Percentiles rank a stretch among this genome's conserved stretches.
Evolutionary conservation across 35 echinoderm and acorn worm species (phyloP).

Genomic region (Nesometra sesokonis): DNA sequence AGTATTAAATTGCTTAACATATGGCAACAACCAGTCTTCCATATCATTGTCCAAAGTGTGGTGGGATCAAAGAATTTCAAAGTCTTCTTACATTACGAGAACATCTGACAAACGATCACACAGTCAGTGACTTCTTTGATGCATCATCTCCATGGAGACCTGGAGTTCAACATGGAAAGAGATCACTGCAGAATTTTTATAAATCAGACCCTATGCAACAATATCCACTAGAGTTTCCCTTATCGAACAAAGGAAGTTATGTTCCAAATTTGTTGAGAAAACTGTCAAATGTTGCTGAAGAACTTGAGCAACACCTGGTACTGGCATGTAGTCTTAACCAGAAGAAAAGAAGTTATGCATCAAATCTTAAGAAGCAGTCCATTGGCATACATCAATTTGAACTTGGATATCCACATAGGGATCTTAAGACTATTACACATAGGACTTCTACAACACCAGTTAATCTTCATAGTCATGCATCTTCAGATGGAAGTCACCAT

Average conservation of each 20-base stretch:
- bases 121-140: neutral
- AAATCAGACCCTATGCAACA: neutral
- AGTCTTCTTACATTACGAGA: neutral
- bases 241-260: neutral
- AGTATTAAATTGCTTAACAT: no score
- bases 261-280: neutral
- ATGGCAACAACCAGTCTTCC: neutral
- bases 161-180: neutral
- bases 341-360: neutral
- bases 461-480: no score
- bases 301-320: neutral
- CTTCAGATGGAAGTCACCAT: no score
- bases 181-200: neutral
- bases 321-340: neutral
- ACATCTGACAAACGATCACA: neutral
- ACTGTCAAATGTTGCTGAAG: neutral
- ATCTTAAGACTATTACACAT: no score
- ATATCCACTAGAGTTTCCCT: neutral
- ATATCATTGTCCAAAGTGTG: neutral
- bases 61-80: neutral
- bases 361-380: neutral
- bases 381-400: neutral
- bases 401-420: neutral
- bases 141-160: neutral
- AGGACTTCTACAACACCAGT: no score